Evolutionary conservation across 2,797 vertebrate genomes (phyloP).

Genomic region (Premnoplex brunnescens): DNA sequence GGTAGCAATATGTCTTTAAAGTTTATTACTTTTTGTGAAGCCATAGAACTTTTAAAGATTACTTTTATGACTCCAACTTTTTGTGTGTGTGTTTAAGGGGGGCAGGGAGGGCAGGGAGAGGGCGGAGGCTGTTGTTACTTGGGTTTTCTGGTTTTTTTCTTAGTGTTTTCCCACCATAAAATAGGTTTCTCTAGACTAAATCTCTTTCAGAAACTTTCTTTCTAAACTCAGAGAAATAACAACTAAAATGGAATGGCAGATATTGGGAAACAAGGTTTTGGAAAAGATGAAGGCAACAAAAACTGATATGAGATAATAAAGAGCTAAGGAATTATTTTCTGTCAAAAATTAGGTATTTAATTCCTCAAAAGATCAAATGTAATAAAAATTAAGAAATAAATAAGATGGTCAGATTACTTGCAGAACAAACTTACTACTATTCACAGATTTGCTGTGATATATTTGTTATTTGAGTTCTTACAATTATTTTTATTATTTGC

Average conservation of each 20-base stretch:
- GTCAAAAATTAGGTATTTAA: not conserved
- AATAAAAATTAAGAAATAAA: not conserved
- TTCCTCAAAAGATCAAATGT: accelerated
- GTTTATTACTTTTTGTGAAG: not conserved
- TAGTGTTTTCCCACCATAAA: not conserved
- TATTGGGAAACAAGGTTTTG: not conserved
- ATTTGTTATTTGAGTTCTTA: not conserved
- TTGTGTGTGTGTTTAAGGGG: accelerated
- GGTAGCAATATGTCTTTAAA: not conserved
- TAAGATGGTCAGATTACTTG: not conserved
- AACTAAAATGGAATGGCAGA: not conserved
- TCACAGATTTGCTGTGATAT: not conserved
- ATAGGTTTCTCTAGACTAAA: not conserved
- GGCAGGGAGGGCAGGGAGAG: no score
- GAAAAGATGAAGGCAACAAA: not conserved
- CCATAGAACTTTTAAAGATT: not conserved
- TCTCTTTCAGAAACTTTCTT: not conserved
- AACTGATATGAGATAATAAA: not conserved
- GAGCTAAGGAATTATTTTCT: not conserved
- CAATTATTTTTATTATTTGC: not conserved
- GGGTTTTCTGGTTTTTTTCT: not conserved
- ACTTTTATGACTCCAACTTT: not conserved
- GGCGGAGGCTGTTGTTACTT: not conserved
- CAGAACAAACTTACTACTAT: not conserved
- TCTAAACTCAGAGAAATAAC: not conserved